phyloP scores from a whole-genome alignment of 2,888 invertebrate genomes.

The Lasioglossum zephyrum region DNA sequence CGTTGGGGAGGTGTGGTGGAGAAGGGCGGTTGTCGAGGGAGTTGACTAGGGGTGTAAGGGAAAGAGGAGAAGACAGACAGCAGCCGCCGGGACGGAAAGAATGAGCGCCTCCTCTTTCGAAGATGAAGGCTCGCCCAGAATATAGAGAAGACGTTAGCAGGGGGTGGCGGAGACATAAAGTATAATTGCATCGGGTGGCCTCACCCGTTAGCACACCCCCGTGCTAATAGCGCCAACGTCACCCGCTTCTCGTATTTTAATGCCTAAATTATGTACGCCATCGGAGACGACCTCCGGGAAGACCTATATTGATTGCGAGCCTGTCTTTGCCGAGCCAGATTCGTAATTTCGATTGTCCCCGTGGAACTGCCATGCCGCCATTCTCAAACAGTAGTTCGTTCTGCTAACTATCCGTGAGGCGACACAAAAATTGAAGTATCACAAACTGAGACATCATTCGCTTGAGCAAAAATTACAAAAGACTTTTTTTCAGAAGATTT shows the following conservation, averaged over 20 bases:
- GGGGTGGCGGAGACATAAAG: slow-evolving; percentile 81
- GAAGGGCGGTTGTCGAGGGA: neutral
- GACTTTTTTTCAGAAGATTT: neutral
- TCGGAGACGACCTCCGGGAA: slow-evolving; percentile 75
- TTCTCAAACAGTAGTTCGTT: neutral
- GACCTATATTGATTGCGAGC: slow-evolving; percentile 67
- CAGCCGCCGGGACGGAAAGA: slow-evolving; percentile 41
- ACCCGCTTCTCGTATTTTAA: slow-evolving; percentile 82
- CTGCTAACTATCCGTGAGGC: neutral
- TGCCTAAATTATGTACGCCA: slow-evolving; percentile 83
- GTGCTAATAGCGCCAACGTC: slow-evolving; percentile 79
- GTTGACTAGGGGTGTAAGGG: neutral
- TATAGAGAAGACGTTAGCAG: slow-evolving; percentile 45
- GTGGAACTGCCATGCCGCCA: neutral
- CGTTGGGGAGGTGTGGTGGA: neutral
- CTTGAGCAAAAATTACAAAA: neutral
- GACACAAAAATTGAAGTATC: neutral
- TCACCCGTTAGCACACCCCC: slow-evolving; percentile 79
- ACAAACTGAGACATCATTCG: neutral
- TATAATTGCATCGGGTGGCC: slow-evolving; percentile 84
- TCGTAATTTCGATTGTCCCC: slow-evolving; percentile 46
- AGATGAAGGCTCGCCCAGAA: slow-evolving; percentile 53
- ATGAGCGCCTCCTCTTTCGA: slow-evolving; percentile 47
- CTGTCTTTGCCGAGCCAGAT: slow-evolving; percentile 48
- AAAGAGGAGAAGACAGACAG: slow-evolving; percentile 39